Evolutionary conservation across 1,140 invertebrate species (phyloP), one percentile per base, ranked within the genome.

Genomic region (Copidosoma floridanum): DNA sequence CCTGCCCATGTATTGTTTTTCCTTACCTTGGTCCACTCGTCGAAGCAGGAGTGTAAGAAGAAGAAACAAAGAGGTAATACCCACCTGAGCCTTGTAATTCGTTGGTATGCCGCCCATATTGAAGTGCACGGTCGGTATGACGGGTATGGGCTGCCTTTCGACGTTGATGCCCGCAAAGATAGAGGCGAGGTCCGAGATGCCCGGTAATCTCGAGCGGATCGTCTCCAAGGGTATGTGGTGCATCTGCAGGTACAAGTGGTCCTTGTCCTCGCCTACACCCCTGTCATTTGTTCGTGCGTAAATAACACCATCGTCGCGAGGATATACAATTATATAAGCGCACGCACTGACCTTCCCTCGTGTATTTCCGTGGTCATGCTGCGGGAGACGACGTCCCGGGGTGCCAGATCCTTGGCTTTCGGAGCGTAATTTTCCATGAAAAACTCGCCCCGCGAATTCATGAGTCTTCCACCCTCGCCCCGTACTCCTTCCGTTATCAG

Each of bases 401-500:
- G 92, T 2, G 92, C 92, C 12, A 94, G 79, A 84, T 94, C 92
- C 76, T 94, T 94, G 14, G 92, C 92, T 53, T 85, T 87, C 0
- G 92, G 92, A 0, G 92, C 92, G 74, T 94, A 92, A 53, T 87
- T 79, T 71, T 94, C 91, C 92, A 94, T 94, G 68, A 93, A 94
- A 29, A 89, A 80, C 75, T 93, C 90, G 18, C 91, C 92, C 67
- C 90, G 75, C n/a, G 85, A 86, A 74, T 94, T 94, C 11, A 94
- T 76, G 0, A 94, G 78, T 70, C 83, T 92, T 38, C 92, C 92
- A 62, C 92, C 92, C 78, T 94, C 92, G 23, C 91, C 91, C 18
- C 88, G 78, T 66, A 83, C 83, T 7, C 88, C 92, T 77, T 94
- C 92, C 10, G 92, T 94, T 51, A 94, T 91, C n/a, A 94, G 77